Base-by-base conservation (phyloP, 1,140 invertebrate genomes). In the Cephus cinctus region DNA sequence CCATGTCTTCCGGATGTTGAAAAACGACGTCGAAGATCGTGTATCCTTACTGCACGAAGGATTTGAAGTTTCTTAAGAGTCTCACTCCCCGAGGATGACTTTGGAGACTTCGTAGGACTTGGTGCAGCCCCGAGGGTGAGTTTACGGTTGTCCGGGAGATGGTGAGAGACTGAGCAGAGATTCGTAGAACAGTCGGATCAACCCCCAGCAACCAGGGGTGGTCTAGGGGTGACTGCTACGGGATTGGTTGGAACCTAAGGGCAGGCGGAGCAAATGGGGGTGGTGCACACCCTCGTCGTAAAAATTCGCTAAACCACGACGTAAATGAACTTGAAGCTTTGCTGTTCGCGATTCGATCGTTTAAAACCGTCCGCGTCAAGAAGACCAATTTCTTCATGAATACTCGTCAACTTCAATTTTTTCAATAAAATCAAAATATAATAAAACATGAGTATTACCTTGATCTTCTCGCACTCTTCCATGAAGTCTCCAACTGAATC, bases 1-100 rank as follows among this genome's bases (percentile, higher is more conserved):
- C 88, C 89, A 92, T 92, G 14, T 36, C 25, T n/a, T n/a, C n/a
- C 6, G 25, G n/a, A 27, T n/a, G 25, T 27, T n/a, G 25, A 27
- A 27, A n/a, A 27, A 27, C 25, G 25, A 6, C 25, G 25, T n/a
- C 25, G 25, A 8, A 27, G n/a, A 27, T 27, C 25, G 25, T 27
- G 6, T n/a, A 27, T 8, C 25, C n/a, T 27, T 27, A n/a, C 25
- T n/a, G n/a, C n/a, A n/a, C 25, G 25, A 27, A 27, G 25, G n/a
- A 27, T 27, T 27, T 27, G 25, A 27, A 27, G 25, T 8, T 8
- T n/a, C 6, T 27, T n/a, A n/a, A 27, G 6, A n/a, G n/a, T 27
- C 25, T 6, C 25, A 31, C 21, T 46, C 34, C 18, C 2, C 39
- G 39, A 43, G 18, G 27, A 23, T 14, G 23, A 40, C 38, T 16